A percentile compares a stretch with the other conserved stretches of the same genome.
phyloP scores from a whole-genome alignment of 1,140 invertebrate species.

The Cyclina sinensis region DNA sequence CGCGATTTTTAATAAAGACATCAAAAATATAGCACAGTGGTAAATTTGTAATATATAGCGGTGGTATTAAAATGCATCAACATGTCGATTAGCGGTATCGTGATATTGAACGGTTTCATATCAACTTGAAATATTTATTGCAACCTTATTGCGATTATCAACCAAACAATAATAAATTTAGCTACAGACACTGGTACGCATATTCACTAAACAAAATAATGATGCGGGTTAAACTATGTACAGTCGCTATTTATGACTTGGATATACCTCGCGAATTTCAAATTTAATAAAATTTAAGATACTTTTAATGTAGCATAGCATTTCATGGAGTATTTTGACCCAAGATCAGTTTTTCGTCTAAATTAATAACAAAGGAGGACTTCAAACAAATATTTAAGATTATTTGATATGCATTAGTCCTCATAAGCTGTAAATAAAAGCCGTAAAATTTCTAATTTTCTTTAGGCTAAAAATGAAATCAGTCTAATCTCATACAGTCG shows the following conservation, averaged over 20 bases:
- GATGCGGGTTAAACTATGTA: background rate
- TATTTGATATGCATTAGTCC: conserved; percentile 40
- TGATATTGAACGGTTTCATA: background rate
- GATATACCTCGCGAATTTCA: background rate
- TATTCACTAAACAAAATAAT: background rate
- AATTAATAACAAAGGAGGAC: conserved; percentile 46
- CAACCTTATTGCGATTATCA: conserved; percentile 14
- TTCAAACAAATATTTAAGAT: conserved; percentile 40
- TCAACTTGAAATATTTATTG: conserved; percentile 8
- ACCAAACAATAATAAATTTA: background rate
- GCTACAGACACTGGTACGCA: background rate
- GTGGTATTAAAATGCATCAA: conserved; percentile 4
- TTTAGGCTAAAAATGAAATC: conserved; percentile 26
- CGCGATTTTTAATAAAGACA: conserved; percentile 17
- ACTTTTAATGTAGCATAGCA: conserved; percentile 41
- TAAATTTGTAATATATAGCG: background rate
- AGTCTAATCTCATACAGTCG: background rate
- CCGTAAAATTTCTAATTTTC: conserved; percentile 35
- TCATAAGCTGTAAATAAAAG: conserved; percentile 34
- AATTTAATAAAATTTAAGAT: conserved; percentile 23
- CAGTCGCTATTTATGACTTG: background rate
- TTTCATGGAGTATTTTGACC: conserved; percentile 49
- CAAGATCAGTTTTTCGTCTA: conserved; percentile 45
- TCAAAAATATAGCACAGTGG: background rate
- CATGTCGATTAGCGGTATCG: background rate